A percentile compares a stretch with the other conserved stretches of the same genome.
phyloP scores from a whole-genome alignment of 2,113 vertebrate genomes.

The Shinisaurus crocodilurus region DNA sequence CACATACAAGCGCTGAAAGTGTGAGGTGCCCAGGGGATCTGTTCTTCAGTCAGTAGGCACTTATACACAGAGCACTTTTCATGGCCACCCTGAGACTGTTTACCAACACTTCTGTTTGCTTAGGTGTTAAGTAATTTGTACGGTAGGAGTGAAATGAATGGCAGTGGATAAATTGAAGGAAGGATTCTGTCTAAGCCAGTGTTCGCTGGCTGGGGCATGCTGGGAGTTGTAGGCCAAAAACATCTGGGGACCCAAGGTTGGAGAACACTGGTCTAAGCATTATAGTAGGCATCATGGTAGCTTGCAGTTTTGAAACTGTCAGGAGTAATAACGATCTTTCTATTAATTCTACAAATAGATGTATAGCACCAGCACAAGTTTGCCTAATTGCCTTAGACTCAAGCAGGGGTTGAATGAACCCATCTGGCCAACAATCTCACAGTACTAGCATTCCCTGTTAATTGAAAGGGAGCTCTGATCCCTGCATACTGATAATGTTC shows the following conservation, averaged over 20 bases:
- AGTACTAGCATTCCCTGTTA: background rate
- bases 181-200: background rate
- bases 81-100: rapidly evolving
- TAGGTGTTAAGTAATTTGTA: background rate
- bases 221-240: too few species aligned
- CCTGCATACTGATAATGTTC: background rate
- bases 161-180: background rate
- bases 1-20: background rate
- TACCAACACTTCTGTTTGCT: rapidly evolving
- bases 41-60: background rate
- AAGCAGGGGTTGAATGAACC: slow-evolving; percentile 10
- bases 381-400: slow-evolving; percentile 28
- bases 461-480: slow-evolving; percentile 28
- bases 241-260: too few species aligned
- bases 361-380: background rate
- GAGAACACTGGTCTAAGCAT: too few species aligned
- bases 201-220: too few species aligned
- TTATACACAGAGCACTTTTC: background rate
- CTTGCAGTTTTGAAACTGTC: background rate
- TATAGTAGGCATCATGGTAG: background rate
- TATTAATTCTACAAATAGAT: slow-evolving; percentile 20
- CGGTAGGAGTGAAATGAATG: background rate
- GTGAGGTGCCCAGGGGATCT: background rate
- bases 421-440: background rate
- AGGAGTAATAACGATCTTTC: slow-evolving; percentile 2